Evolutionary conservation across 2,888 invertebrate genomes (phyloP), one percentile per base, ranked within the genome.

Genomic region (Phortica magna): DNA sequence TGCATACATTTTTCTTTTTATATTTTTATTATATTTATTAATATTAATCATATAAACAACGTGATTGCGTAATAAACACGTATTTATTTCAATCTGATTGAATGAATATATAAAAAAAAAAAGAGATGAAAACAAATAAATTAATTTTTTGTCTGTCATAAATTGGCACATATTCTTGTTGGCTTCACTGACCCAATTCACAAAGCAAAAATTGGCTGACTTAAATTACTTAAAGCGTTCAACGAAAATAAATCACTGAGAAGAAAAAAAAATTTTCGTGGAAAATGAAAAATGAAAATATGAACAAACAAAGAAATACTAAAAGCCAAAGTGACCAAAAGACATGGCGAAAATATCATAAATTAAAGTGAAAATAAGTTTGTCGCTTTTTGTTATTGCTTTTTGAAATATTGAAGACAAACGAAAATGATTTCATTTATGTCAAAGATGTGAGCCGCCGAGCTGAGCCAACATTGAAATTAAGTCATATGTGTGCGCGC

Each of bases 51-150:
- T 6, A n/a, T 17, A 59, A 12, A 19, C 59, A n/a, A 10, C 59
- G 9, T 31, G 31, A 41, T 67, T 67, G 41, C 67, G 67, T 67
- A 67, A 67, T 67, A 14, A 67, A 31, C 31, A 31, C 31, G 31
- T 31, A 31, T 31, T 31, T 31, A 31, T 17, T 42, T n/a, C 19
- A 41, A 19, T 42, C 67, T n/a, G 17, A 67, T 41, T 14, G 59
- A 59, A 59, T 17, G 14, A n/a, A 14, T 4, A 59, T 9, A 57
- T n/a, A n/a, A n/a, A 57, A 57, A 7, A 48, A 48, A 48, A 48
- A 9, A 48, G 6, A 12, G 3, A 31, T 31, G 31, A 31, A 31
- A 31, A 31, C 31, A 31, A 31, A 31, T 31, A 31, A 31, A 31
- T 31, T 31, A 31, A 31, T 31, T 31, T 31, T 31, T 48, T 14